Conservation (phyloP, 2,888 invertebrate species). For the Leptinotarsa juncta region DNA sequence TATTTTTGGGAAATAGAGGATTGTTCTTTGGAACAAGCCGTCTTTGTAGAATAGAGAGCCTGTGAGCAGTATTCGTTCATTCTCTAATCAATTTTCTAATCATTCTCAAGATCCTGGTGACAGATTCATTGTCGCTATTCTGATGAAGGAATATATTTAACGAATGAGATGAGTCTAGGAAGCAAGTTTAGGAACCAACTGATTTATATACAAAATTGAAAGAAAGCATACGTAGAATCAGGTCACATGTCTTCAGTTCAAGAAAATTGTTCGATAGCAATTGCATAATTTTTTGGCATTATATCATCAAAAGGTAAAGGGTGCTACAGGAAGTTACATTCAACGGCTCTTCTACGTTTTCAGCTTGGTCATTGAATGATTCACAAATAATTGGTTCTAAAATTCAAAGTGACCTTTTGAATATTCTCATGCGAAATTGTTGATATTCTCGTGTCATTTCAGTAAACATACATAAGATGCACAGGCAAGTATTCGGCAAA, state of each 20-base stretch:
- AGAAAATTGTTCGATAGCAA: too few relatives aligned
- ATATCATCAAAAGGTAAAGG: background rate
- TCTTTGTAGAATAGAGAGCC: too few relatives aligned
- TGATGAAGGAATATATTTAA: too few relatives aligned
- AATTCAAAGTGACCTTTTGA: background rate
- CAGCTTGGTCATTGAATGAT: background rate
- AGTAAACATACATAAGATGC: conserved; percentile 8
- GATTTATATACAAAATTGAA: background rate
- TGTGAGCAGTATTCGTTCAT: too few relatives aligned
- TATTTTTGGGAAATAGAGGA: too few relatives aligned
- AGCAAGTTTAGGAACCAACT: background rate
- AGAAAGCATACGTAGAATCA: too few relatives aligned
- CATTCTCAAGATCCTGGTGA: too few relatives aligned
- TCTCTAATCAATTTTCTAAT: too few relatives aligned
- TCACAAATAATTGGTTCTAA: background rate
- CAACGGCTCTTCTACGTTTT: background rate
- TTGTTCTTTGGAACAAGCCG: too few relatives aligned
- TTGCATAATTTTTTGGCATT: background rate
- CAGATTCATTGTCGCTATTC: too few relatives aligned
- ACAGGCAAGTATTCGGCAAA: background rate
- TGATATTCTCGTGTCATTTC: background rate
- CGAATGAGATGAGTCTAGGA: too few relatives aligned
- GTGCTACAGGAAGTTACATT: background rate
- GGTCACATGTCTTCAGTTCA: too few relatives aligned
- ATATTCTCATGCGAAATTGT: background rate